Percentiles rank a stretch among this genome's conserved stretches.
phyloP scores from a whole-genome alignment of 2,888 invertebrate species.

The Torymus auratus region DNA sequence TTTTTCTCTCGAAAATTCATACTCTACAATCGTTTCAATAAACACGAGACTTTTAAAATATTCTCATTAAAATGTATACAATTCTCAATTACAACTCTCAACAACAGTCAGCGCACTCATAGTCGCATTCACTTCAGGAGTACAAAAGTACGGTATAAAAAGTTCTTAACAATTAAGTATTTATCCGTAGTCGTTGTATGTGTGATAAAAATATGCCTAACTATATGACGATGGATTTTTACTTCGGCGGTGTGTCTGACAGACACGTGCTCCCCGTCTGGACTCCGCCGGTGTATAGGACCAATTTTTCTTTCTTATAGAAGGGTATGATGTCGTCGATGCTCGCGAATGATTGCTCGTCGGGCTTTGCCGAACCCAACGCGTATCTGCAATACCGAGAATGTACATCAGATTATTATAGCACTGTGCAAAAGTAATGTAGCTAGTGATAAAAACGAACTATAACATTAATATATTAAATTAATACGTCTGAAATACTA shows the following conservation, averaged over 20 bases:
- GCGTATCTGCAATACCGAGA: slow-evolving; percentile 68
- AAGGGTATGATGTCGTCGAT: slow-evolving; percentile 74
- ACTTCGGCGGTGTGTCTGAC: slow-evolving; percentile 72
- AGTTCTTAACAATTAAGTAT: slow-evolving; percentile 31
- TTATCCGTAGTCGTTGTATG: background rate
- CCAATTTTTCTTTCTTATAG: slow-evolving; percentile 71
- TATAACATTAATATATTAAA: no score
- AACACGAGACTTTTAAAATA: no score
- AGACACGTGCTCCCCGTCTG: slow-evolving; percentile 71
- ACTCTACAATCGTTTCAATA: no score
- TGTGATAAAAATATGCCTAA: background rate
- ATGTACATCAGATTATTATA: no score
- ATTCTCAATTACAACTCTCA: no score
- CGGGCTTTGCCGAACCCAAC: slow-evolving; percentile 73
- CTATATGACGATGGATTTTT: slow-evolving; percentile 40
- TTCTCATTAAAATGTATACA: no score
- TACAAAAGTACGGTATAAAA: slow-evolving; percentile 43
- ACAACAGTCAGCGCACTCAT: no score
- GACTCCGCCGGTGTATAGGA: slow-evolving; percentile 70
- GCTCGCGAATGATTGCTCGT: slow-evolving; percentile 72
- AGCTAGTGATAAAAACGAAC: no score
- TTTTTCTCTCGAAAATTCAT: no score
- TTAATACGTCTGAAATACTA: no score
- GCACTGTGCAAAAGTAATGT: no score
- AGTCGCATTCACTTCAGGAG: background rate